Conservation (phyloP, 2,797 vertebrate species). For the Leptatherina wallacei region DNA sequence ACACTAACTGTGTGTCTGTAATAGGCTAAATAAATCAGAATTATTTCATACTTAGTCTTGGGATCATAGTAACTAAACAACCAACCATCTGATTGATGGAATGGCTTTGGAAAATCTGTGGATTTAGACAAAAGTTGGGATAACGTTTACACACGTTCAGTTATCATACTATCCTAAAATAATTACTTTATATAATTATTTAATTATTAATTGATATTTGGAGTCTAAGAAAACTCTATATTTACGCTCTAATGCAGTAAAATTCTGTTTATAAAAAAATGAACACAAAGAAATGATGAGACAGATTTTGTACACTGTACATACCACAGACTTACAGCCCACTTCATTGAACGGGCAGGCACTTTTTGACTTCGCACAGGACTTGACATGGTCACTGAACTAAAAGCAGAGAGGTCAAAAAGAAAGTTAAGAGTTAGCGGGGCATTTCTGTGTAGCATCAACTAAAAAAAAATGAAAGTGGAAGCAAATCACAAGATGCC, state of each 20-base stretch:
- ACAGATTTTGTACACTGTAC: slow-evolving; percentile 44
- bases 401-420: slow-evolving; percentile 54
- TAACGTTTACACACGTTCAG: too few relatives aligned
- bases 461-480: slow-evolving; percentile 18
- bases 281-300: background rate
- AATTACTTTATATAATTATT: background rate
- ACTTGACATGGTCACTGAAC: slow-evolving; percentile 90
- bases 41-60: too few relatives aligned
- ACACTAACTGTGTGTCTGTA: too few relatives aligned
- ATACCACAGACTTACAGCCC: slow-evolving; percentile 87
- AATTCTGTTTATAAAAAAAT: background rate
- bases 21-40: too few relatives aligned
- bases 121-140: too few relatives aligned
- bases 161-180: background rate
- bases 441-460: background rate
- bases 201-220: background rate
- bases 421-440: background rate
- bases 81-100: too few relatives aligned
- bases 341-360: slow-evolving; percentile 89
- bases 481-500: slow-evolving; percentile 6
- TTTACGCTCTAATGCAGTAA: background rate
- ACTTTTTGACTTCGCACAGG: slow-evolving; percentile 87
- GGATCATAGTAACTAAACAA: too few relatives aligned
- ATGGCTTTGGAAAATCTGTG: too few relatives aligned
- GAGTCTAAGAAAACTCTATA: background rate